Evolutionary conservation across 37 sponge, comb jelly and placozoan genomes (phyloP).

Genomic region (Halichondria panicea): DNA sequence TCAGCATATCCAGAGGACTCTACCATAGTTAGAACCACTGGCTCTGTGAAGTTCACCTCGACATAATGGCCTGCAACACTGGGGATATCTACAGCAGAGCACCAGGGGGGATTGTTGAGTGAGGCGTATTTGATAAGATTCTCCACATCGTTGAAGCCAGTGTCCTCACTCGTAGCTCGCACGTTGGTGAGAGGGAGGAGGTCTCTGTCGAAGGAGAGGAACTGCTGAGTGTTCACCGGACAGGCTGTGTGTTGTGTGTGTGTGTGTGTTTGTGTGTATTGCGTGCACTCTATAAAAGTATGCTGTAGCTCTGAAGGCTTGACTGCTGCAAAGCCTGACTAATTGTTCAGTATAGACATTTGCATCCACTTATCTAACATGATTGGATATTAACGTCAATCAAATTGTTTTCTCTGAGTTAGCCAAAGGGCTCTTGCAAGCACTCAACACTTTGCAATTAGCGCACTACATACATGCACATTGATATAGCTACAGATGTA

Average conservation of each 20-base stretch:
- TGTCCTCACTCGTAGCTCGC: slow-evolving; percentile 7
- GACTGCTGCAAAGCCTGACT: not conserved
- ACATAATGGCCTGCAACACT: not conserved
- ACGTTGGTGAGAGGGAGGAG: slow-evolving; percentile 22
- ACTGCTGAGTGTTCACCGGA: slow-evolving; percentile 23
- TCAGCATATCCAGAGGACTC: slow-evolving; percentile 5
- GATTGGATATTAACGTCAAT: too few relatives aligned
- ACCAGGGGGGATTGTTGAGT: slow-evolving; percentile 8
- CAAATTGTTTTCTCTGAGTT: too few relatives aligned
- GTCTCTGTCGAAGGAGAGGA: not conserved
- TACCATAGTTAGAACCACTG: slow-evolving; percentile 13
- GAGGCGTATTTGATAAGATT: slow-evolving; percentile 2
- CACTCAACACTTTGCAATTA: not conserved
- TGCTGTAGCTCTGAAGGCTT: not conserved
- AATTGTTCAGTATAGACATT: not conserved
- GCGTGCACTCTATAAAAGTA: not conserved
- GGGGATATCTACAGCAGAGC: not conserved
- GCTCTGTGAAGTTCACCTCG: slow-evolving; percentile 38
- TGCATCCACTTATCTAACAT: not conserved
- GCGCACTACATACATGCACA: not conserved
- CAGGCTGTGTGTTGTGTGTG: slow-evolving; percentile 4
- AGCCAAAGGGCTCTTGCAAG: too few relatives aligned
- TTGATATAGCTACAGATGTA: not conserved
- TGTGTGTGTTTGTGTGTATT: not conserved
- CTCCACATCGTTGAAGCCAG: not conserved